Conservation (phyloP, 2,113 vertebrate species). For the Sterna hirundo region DNA sequence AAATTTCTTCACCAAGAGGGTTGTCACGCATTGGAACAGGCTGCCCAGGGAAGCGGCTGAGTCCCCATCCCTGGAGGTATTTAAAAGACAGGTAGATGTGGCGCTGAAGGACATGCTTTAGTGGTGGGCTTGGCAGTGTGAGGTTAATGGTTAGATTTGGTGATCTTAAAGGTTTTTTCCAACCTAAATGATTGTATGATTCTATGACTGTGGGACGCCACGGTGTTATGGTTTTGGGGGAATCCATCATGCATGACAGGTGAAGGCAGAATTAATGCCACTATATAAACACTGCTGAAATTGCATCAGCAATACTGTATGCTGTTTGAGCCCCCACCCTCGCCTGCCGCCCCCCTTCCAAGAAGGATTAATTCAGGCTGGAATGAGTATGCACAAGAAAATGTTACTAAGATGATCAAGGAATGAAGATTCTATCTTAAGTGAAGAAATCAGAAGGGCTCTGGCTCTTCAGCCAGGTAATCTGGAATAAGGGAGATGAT, state of each 20-base stretch:
- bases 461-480: not conserved
- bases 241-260: not conserved
- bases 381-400: not conserved
- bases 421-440: not conserved
- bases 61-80: no score
- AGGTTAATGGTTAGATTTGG: no score
- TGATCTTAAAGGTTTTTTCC: no score
- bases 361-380: not conserved
- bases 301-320: not conserved
- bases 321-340: not conserved
- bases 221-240: not conserved
- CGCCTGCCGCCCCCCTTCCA: not conserved
- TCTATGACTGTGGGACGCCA: not conserved
- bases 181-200: no score
- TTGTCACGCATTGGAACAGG: no score
- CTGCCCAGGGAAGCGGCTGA: no score
- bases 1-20: no score
- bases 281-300: not conserved
- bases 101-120: no score
- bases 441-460: not conserved
- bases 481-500: not conserved
- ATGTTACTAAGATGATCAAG: not conserved
- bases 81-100: no score
- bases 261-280: not conserved
- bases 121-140: no score